These are phyloP conservation scores for Ariolimax columbianus DNA, from an alignment of 2,888 invertebrate species.

Conservation along the genomic window DNA sequence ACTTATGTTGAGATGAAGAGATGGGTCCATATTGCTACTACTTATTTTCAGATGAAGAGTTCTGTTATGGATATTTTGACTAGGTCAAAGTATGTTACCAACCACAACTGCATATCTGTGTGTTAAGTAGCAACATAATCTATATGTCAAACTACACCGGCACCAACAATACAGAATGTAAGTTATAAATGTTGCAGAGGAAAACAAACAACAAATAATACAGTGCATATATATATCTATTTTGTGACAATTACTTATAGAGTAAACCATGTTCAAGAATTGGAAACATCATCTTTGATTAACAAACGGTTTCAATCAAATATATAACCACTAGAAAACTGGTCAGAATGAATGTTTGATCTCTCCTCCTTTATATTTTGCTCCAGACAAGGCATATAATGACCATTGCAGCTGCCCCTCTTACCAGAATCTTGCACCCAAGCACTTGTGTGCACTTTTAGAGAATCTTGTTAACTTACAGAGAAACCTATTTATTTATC, in stretches of 20 bases:
- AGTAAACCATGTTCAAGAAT: neutral
- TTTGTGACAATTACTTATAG: neutral
- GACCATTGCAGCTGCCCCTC: no score
- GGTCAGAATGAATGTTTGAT: no score
- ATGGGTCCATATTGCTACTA: no score
- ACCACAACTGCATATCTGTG: neutral
- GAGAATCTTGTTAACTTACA: no score
- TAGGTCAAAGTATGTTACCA: neutral
- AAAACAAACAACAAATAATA: neutral
- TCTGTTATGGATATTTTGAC: neutral
- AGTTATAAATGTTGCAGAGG: neutral
- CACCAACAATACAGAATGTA: neutral
- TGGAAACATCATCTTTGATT: neutral
- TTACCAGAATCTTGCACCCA: no score
- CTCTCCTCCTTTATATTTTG: no score
- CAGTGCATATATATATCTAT: neutral
- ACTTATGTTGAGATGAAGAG: no score
- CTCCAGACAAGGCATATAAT: no score
- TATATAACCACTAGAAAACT: no score
- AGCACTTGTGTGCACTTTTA: no score
- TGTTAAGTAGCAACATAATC: neutral
- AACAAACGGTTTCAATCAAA: neutral
- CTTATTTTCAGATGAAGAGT: neutral
- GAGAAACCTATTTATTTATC: no score
- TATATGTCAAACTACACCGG: neutral